Percentiles rank a stretch among this genome's conserved stretches.
These are phyloP conservation scores for Ailurus styani DNA, from an alignment of 2,113 vertebrate genomes.

Conservation along the genomic window DNA sequence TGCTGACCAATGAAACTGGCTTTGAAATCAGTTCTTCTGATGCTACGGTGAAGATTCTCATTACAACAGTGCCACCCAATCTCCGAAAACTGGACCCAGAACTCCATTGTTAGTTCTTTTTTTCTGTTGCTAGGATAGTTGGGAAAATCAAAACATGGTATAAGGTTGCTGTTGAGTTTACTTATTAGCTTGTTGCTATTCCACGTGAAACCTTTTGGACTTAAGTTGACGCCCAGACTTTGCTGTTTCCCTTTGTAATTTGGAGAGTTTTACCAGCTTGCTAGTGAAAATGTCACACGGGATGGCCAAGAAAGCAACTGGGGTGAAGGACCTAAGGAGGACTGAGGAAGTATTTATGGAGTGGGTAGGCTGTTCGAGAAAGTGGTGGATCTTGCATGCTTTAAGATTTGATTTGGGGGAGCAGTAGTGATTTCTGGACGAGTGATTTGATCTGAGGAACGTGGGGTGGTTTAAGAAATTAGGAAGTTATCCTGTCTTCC, in stretches of 20 bases:
- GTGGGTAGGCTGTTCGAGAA: background rate
- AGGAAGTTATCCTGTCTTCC: background rate
- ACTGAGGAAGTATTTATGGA: background rate
- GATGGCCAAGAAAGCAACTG: background rate
- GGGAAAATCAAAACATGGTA: background rate
- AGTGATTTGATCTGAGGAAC: background rate
- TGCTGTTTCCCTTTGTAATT: background rate
- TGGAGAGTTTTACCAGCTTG: background rate
- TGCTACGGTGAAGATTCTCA: conserved; percentile 96
- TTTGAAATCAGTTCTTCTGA: conserved; percentile 97
- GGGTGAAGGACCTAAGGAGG: background rate
- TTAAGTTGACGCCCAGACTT: background rate
- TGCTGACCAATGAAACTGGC: conserved; percentile 97
- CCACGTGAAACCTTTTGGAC: background rate
- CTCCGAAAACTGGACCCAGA: conserved; percentile 96
- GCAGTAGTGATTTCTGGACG: background rate
- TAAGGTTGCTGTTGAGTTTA: background rate
- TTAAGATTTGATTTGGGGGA: background rate
- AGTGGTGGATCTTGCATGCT: background rate
- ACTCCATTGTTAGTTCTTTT: conserved; percentile 87
- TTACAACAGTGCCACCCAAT: conserved; percentile 97
- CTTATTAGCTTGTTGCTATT: background rate
- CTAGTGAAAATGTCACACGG: background rate
- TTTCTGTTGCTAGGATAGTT: background rate
- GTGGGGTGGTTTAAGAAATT: background rate